phyloP scores from a whole-genome alignment of 2,888 invertebrate genomes.

The Phorcus lineatus region DNA sequence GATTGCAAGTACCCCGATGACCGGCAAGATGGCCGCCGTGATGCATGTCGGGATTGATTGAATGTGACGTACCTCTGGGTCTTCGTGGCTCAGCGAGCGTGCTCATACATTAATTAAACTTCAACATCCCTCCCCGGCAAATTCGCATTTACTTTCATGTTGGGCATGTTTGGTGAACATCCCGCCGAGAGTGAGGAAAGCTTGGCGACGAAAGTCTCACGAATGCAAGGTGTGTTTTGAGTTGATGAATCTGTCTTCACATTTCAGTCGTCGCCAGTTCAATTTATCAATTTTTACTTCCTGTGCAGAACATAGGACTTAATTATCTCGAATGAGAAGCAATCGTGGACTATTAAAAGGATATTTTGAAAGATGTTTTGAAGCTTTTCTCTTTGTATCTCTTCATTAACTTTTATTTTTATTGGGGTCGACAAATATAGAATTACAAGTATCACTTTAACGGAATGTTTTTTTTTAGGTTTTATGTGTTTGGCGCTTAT shows the following conservation, averaged over 20 bases:
- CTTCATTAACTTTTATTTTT: too few relatives aligned
- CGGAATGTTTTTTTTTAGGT: too few relatives aligned
- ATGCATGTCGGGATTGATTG: constrained; percentile 17
- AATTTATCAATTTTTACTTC: constrained; percentile 9
- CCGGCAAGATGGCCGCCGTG: constrained; percentile 3
- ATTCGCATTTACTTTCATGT: neutral
- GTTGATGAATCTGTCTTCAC: neutral
- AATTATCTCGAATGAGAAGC: too few relatives aligned
- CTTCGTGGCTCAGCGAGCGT: neutral
- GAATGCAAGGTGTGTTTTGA: neutral
- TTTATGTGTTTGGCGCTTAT: too few relatives aligned
- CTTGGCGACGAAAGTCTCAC: constrained; percentile 9
- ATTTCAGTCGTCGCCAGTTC: neutral
- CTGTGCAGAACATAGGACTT: neutral
- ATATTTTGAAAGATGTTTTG: too few relatives aligned
- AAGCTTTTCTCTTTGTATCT: too few relatives aligned
- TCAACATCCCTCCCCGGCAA: neutral
- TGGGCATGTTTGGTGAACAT: neutral
- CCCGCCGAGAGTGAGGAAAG: constrained; percentile 6
- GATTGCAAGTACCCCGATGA: constrained; percentile 1
- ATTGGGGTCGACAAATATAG: too few relatives aligned
- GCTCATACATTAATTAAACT: constrained; percentile 7
- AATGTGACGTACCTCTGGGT: neutral
- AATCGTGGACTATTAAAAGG: too few relatives aligned
- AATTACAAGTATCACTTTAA: too few relatives aligned